Evolutionary conservation across 1,140 invertebrate genomes (phyloP), one percentile per base, ranked within the genome.

Genomic region (Bombus balteatus): DNA sequence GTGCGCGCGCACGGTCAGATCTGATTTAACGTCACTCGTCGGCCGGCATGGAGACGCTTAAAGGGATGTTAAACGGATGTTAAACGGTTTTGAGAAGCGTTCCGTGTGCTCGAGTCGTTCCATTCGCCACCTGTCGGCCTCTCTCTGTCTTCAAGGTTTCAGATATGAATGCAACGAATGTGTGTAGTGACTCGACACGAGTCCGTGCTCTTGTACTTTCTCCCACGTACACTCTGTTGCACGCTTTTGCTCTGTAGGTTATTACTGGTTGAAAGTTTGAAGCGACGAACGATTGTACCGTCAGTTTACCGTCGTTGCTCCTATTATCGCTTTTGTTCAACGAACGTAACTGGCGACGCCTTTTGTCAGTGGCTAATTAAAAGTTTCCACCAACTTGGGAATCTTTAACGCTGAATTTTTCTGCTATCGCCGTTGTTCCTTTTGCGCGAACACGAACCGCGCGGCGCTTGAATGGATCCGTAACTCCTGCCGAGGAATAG

Each of bases 31-130:
- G 81, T 65, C 81, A 39, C 43, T 83, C 41, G 32, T 76, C 28
- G 37, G 34, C 41, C 62, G 6, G 41, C 34, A 22, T 37, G n/a
- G 34, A 47, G 65, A 80, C 43, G 34, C 65, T 80, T 80, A 47
- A 80, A 70, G 41, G 78, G 78, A 70, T 80, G 78, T 80, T 80
- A 79, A 79, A 79, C 77, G 62, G 77, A 70, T 80, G 78, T 80
- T 80, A 79, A 79, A 79, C 77, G 62, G 77, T 79, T 79, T 47
- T 68, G 77, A 79, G 77, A 68, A 79, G 62, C 62, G 22, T 43
- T 68, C n/a, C 37, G 28, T 77, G 9, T 65, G 41, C 13, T 53
- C n/a, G 75, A 78, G 28, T 78, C 59, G 43, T 70, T 70, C n/a
- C 78, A 70, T 34, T 70, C 34, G 32, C 62, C 78, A 80, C 78